Conservation (phyloP, 2,888 invertebrate genomes). For the Acanthopleura granulata region DNA sequence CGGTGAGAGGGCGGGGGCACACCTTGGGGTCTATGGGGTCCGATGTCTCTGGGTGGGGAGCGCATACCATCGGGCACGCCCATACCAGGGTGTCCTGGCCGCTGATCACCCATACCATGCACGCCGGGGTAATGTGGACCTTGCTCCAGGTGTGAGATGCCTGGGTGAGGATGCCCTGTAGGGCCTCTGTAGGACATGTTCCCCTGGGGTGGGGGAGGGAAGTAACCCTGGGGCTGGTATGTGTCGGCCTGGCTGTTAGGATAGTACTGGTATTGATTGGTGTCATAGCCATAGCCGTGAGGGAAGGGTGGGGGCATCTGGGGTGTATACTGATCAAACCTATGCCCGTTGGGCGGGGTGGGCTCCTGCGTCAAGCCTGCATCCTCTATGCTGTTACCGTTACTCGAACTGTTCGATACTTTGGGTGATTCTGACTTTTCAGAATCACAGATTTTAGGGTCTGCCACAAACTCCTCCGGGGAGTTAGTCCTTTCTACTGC, state of each 20-base stretch:
- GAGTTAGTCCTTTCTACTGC: background rate
- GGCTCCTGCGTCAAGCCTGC: background rate
- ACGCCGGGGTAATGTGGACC: background rate
- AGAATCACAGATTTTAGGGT: background rate
- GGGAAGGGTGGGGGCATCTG: constrained; percentile 14
- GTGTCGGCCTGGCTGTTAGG: constrained; percentile 9
- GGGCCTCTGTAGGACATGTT: background rate
- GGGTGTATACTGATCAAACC: constrained; percentile 15
- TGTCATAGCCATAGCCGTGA: constrained; percentile 12
- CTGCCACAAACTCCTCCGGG: background rate
- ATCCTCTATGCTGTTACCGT: background rate
- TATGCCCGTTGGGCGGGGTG: background rate
- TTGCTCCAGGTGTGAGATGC: background rate
- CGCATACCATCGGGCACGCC: background rate
- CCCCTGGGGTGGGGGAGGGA: background rate
- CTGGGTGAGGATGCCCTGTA: background rate
- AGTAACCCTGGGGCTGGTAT: constrained; percentile 11
- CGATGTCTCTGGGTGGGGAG: background rate
- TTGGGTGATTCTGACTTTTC: background rate
- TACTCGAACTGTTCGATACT: constrained; percentile 5
- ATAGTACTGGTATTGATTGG: background rate
- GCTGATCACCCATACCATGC: background rate
- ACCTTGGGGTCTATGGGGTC: background rate
- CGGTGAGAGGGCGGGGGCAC: background rate
- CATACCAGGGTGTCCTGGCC: background rate